Base-by-base conservation (phyloP, 2,797 vertebrate species). In the Tokudaia tokunoshimensis region DNA sequence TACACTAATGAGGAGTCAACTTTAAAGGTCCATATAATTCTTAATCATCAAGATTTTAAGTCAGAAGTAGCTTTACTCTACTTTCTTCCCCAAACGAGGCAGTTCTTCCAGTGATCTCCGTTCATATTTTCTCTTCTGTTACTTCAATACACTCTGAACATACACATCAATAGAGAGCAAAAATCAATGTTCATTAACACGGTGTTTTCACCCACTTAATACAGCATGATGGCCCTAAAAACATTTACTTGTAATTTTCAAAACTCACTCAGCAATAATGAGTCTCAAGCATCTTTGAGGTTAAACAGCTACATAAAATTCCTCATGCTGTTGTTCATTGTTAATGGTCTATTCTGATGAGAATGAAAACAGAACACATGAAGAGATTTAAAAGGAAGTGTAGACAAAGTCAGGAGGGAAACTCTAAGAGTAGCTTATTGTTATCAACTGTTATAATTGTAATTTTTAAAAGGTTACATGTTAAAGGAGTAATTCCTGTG, bases 41-140 rank as follows among this genome's bases (percentile, higher is more conserved):
- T 93, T 86, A 98, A 98, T 98, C 92, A 78, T 91, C 89, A 97
- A 81, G 90, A 94, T 97, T 98, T 98, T 98, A 98, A 96, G 95
- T 96, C 95, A 75, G 31, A 80, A 97, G 75, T 34, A 96, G 75
- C 70, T 94, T 96, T 78, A 95, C n/a, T 78, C 61, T 94, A 13
- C 94, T 44, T 72, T 76, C 2, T 92, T 72, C 72, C 37, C 96
- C 37, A 96, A 37, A 92, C 75, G 88, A 86, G 74, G 94, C 97
- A 97, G 89, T 94, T 92, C 75, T 91, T 84, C 55, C 65, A 81
- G 93, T 94, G 96, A 98, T 93, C 97, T 85, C 82, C 22, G 86
- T 93, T 95, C 44, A 29, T 80, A 79, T 52, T 95, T 93, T 96
- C 94, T 89, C 13, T 95, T 82, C 79, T 4, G 20, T 85, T 63